Conservation (phyloP, 2,113 vertebrate species). For the Globicephala melas region DNA sequence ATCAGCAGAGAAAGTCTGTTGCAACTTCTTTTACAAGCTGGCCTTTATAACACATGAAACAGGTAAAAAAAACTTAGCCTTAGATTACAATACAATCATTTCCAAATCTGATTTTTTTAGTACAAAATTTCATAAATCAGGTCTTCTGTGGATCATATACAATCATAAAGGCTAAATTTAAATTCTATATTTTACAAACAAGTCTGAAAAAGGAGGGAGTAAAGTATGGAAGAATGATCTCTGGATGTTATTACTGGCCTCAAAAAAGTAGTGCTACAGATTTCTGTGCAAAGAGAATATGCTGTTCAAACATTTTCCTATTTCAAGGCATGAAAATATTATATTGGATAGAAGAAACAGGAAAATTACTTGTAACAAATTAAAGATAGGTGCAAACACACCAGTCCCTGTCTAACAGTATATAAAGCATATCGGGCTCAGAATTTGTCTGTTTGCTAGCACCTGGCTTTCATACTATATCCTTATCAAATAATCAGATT, state of each 20-base stretch:
- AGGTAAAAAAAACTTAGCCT: conserved; percentile 93
- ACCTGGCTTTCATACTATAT: conserved; percentile 88
- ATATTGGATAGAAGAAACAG: conserved; percentile 79
- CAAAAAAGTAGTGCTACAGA: conserved; percentile 93
- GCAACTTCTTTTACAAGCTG: conserved; percentile 95
- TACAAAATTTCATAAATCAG: conserved; percentile 98
- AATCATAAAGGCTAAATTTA: conserved; percentile 98
- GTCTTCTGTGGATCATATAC: conserved; percentile 97
- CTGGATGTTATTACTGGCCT: conserved; percentile 93
- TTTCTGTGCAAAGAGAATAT: conserved; percentile 88
- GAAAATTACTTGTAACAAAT: conserved; percentile 82
- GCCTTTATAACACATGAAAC: conserved; percentile 89
- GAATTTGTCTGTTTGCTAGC: conserved; percentile 89
- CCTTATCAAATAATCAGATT: conserved; percentile 88
- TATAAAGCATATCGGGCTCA: conserved; percentile 88
- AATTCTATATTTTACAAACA: conserved; percentile 95
- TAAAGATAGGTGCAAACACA: conserved; percentile 83
- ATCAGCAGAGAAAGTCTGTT: conserved; percentile 91
- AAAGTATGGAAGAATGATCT: conserved; percentile 88
- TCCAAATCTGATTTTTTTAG: conserved; percentile 92
- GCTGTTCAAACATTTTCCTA: conserved; percentile 85
- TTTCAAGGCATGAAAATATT: conserved; percentile 88
- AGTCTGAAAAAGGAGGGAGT: conserved; percentile 92
- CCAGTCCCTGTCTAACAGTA: conserved; percentile 82
- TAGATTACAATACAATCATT: conserved; percentile 99